Percentiles rank a stretch among this genome's conserved stretches.
phyloP scores from a whole-genome alignment of 2,797 vertebrate species.

The Mus caroli region DNA sequence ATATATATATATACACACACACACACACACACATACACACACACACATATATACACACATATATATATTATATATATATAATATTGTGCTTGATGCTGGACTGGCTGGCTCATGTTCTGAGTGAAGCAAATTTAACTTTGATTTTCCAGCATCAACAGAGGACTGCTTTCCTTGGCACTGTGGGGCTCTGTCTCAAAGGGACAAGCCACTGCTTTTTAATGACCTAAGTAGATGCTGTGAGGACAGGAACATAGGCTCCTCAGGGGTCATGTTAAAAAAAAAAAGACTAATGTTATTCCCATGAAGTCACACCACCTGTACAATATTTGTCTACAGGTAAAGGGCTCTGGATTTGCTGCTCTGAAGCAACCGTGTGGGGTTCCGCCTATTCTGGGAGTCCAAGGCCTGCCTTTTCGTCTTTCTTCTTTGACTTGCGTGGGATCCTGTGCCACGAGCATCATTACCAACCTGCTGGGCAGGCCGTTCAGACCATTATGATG shows the following conservation, averaged over 20 bases:
- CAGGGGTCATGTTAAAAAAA: background rate
- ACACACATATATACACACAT: too few relatives aligned
- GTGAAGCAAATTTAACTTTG: background rate
- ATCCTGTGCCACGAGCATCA: rapidly evolving
- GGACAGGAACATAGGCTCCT: slow-evolving; percentile 35
- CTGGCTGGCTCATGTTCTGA: background rate
- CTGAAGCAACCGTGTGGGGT: background rate
- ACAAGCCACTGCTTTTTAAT: slow-evolving; percentile 42
- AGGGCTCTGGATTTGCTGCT: background rate
- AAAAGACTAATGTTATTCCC: slow-evolving; percentile 3
- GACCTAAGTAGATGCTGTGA: slow-evolving; percentile 23
- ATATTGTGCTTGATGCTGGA: background rate
- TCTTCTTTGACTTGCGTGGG: background rate
- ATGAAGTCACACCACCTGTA: background rate
- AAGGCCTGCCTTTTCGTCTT: background rate
- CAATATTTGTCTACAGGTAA: slow-evolving; percentile 6
- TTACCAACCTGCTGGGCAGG: background rate
- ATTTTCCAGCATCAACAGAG: background rate
- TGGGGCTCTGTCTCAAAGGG: background rate
- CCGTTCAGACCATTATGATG: background rate
- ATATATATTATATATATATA: too few relatives aligned
- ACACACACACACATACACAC: too few relatives aligned
- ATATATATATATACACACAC: too few relatives aligned
- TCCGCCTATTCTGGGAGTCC: background rate
- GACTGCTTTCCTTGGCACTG: background rate